Evolutionary conservation across 2,888 invertebrate species (phyloP).

Genomic region (Parelbella ahira): DNA sequence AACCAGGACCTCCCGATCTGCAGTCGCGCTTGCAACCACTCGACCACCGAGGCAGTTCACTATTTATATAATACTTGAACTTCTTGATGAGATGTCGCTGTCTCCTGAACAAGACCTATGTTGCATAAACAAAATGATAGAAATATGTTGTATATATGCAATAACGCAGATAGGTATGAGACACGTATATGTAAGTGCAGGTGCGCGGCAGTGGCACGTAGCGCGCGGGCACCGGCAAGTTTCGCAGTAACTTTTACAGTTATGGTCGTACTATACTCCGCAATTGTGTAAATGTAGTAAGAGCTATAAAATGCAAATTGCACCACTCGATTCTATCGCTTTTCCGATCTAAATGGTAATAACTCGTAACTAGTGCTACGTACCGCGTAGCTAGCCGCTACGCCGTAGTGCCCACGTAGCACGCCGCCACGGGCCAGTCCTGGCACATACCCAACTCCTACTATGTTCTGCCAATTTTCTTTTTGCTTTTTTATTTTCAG

Average conservation of each 20-base stretch:
- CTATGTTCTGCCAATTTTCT: conserved; percentile 12
- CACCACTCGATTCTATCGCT: conserved; percentile 21
- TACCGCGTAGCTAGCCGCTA: conserved; percentile 7
- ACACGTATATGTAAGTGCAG: too few relatives aligned
- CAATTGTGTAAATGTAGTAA: conserved; percentile 13
- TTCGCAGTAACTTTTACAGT: neutral
- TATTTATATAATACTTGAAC: too few relatives aligned
- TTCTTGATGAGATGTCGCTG: too few relatives aligned
- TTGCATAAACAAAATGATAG: too few relatives aligned
- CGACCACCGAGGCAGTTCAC: too few relatives aligned
- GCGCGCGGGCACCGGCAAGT: neutral
- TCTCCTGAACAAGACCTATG: too few relatives aligned
- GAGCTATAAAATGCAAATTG: conserved; percentile 22
- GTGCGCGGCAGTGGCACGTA: neutral
- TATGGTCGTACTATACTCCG: conserved; percentile 1
- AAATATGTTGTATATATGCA: too few relatives aligned
- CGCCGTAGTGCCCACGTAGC: conserved; percentile 12
- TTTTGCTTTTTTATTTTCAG: too few relatives aligned
- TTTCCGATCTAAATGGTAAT: conserved; percentile 25
- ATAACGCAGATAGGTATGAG: too few relatives aligned
- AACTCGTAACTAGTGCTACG: conserved; percentile 19
- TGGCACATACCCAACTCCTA: conserved; percentile 16
- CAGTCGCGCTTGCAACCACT: too few relatives aligned
- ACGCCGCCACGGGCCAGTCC: neutral
- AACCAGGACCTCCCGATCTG: too few relatives aligned